Evolutionary conservation across 2,888 invertebrate genomes (phyloP).

Genomic region (Sesia bembeciformis): DNA sequence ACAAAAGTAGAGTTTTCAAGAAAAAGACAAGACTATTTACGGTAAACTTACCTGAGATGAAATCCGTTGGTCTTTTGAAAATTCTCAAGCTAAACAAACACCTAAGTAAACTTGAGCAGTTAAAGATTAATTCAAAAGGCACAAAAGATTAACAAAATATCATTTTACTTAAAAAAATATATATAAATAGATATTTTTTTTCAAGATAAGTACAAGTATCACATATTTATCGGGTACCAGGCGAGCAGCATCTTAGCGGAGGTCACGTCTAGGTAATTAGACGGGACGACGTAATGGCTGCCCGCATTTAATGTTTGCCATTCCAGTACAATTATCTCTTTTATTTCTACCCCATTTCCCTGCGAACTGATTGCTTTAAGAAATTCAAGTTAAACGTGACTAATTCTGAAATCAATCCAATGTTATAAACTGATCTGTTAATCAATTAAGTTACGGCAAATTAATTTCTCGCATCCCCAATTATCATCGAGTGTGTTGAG

Average conservation of each 20-base stretch:
- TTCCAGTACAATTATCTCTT: too few relatives aligned
- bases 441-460: not conserved
- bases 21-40: not conserved
- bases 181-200: not conserved
- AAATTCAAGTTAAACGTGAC: too few relatives aligned
- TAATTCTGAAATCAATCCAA: too few relatives aligned
- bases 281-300: constrained; percentile 8
- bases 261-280: constrained; percentile 16
- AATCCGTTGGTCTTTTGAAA: too few relatives aligned
- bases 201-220: not conserved
- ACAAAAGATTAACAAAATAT: too few relatives aligned
- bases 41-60: not conserved
- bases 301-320: too few relatives aligned
- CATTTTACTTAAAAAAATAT: too few relatives aligned
- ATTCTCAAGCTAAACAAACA: too few relatives aligned
- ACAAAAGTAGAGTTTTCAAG: not conserved
- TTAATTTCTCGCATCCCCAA: not conserved
- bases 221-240: not conserved
- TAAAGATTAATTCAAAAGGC: too few relatives aligned
- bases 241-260: constrained; percentile 5
- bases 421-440: not conserved
- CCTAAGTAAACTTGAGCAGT: too few relatives aligned
- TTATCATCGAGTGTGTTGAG: not conserved
- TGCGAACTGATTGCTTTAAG: too few relatives aligned
- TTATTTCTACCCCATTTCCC: too few relatives aligned